Percentiles rank a stretch among this genome's conserved stretches.
These are phyloP conservation scores for Malurus elegans DNA, from an alignment of 2,113 vertebrate species.

Conservation along the genomic window DNA sequence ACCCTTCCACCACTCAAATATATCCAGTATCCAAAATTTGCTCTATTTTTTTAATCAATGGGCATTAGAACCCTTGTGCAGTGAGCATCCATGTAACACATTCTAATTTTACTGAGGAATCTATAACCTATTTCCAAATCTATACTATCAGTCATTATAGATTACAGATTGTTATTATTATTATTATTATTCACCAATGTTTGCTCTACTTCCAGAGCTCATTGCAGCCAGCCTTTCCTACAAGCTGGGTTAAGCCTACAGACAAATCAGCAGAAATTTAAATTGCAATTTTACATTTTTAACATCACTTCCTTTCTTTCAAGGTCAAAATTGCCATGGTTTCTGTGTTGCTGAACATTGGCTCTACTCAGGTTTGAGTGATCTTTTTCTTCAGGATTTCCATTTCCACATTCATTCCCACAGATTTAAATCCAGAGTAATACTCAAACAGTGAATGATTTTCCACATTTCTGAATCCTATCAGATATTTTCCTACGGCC, in stretches of 20 bases:
- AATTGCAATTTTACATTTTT: neutral
- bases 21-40: neutral
- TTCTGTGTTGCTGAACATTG: neutral
- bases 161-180: neutral
- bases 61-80: neutral
- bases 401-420: neutral
- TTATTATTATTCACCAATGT: neutral
- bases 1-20: neutral
- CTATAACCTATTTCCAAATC: neutral
- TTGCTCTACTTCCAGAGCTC: neutral
- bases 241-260: neutral
- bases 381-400: neutral
- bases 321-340: neutral
- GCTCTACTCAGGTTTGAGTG: neutral
- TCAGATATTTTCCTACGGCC: conserved; percentile 27
- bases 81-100: neutral
- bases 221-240: neutral
- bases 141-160: neutral
- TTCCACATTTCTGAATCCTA: conserved; percentile 10
- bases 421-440: conserved; percentile 6
- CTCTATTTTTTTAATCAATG: neutral
- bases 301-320: neutral
- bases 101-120: neutral
- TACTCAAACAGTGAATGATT: conserved; percentile 1
- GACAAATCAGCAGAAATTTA: neutral